phyloP scores from a whole-genome alignment of 2,888 invertebrate genomes.

The Athalia cordata region DNA sequence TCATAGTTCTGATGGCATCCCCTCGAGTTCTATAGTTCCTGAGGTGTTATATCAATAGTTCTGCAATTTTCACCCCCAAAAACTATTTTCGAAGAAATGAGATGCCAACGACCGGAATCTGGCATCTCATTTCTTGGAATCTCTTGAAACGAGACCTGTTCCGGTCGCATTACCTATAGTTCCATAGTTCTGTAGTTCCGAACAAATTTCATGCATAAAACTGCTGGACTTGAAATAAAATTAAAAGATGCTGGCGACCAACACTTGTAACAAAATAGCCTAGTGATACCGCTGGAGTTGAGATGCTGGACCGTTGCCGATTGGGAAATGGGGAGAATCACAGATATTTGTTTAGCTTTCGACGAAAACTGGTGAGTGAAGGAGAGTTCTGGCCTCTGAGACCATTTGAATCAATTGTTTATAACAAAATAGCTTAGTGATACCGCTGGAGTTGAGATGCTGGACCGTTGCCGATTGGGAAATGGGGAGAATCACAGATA shows the following conservation, averaged over 20 bases:
- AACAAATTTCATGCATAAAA: not conserved
- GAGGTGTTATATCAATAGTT: constrained; percentile 7
- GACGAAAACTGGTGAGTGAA: not conserved
- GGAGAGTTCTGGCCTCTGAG: not conserved
- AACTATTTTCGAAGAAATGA: not conserved
- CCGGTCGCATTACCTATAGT: no score
- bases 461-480: no score
- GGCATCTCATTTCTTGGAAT: not conserved
- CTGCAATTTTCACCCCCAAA: not conserved
- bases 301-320: no score
- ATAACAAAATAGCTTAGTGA: no score
- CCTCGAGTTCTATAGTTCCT: constrained; percentile 13
- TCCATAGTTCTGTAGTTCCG: not conserved
- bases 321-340: no score
- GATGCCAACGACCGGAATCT: constrained; percentile 11
- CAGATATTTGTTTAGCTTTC: no score
- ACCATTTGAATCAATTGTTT: not conserved
- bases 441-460: no score
- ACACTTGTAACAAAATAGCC: no score
- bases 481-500: no score
- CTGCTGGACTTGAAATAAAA: no score
- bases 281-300: no score
- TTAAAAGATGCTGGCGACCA: not conserved
- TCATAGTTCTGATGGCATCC: not conserved
- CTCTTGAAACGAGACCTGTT: not conserved